Evolutionary conservation across 2,888 invertebrate species (phyloP), one percentile per base, ranked within the genome.

Genomic region (Erynnis tages): DNA sequence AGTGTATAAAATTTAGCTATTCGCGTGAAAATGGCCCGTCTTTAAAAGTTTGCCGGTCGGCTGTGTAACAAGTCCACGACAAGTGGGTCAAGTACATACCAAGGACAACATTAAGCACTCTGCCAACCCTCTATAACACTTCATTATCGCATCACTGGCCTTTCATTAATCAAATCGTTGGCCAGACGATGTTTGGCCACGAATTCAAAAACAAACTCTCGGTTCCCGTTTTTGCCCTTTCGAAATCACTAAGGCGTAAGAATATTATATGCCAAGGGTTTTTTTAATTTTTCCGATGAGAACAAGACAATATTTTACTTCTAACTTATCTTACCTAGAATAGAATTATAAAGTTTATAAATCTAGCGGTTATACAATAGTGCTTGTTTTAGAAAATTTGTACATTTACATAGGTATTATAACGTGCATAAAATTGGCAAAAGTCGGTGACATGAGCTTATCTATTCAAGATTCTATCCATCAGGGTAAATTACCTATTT

Each of bases 51-150:
- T 54, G 48, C 49, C 44, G 13, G 43, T 29, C 50, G 37, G 43
- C 44, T 41, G 30, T 38, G 44, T 57, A 47, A 76, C 75, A 73
- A 69, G 69, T 69, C 63, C 61, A 59, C 62, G 65, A 61, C 73
- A 85, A 80, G 69, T 85, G 63, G 86, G 87, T 86, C 84, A 86
- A 85, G 83, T 74, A 81, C 74, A 69, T 65, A 72, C 63, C 71
- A 79, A 82, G 82, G 82, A 77, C 79, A 73, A 63, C 65, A 60
- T 66, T 68, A 65, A 63, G 66, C 66, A 60, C 63, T 45, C 23
- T 19, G 25, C 29, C 35, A 46, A 14, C 37, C 19, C 47, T 29
- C 29, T 52, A 23, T 52, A 49, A 50, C 50, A 52, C 75, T 80
- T 78, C 78, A 83, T 77, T 76, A 77, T 65, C 67, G 72, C 72